Conservation (phyloP, 2,797 vertebrate species). For the Parauchenoglanis punctatus region DNA sequence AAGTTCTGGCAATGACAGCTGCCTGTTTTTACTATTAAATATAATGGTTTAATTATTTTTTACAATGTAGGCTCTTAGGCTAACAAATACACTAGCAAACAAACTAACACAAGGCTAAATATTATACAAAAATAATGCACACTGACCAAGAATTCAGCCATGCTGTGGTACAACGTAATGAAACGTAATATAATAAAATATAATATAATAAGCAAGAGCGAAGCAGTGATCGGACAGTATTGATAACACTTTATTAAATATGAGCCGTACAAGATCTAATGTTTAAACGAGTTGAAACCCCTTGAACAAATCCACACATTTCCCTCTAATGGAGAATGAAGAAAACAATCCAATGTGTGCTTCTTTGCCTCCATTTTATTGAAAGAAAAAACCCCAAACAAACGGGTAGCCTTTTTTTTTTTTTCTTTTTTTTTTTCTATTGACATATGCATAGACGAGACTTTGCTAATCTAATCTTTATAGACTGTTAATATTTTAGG, state of each 20-base stretch:
- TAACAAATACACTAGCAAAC: not conserved
- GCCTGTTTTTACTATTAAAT: too few relatives aligned
- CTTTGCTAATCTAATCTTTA: slow-evolving; percentile 34
- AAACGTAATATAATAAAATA: not conserved
- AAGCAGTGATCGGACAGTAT: slow-evolving; percentile 53
- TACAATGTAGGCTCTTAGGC: not conserved
- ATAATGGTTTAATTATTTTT: too few relatives aligned
- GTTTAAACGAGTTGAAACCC: slow-evolving; percentile 43
- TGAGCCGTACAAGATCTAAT: slow-evolving; percentile 69
- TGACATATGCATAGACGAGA: slow-evolving; percentile 54
- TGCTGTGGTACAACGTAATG: not conserved
- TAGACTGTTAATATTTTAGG: slow-evolving; percentile 22
- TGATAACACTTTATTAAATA: slow-evolving; percentile 76
- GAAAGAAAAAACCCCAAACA: not conserved
- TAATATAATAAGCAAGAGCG: slow-evolving; percentile 31
- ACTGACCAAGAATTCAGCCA: not conserved
- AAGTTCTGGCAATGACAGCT: too few relatives aligned
- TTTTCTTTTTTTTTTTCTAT: slow-evolving; percentile 15
- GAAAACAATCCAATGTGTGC: slow-evolving; percentile 25
- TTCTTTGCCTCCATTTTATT: not conserved
- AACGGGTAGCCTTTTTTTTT: slow-evolving; percentile 14
- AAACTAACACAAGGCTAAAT: not conserved
- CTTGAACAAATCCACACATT: slow-evolving; percentile 18
- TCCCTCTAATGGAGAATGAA: not conserved
- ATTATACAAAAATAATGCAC: not conserved